Evolutionary conservation across 92 coral and sea anemone genomes (phyloP), one percentile per base, ranked within the genome.

Genomic region (Siderastrea radians): DNA sequence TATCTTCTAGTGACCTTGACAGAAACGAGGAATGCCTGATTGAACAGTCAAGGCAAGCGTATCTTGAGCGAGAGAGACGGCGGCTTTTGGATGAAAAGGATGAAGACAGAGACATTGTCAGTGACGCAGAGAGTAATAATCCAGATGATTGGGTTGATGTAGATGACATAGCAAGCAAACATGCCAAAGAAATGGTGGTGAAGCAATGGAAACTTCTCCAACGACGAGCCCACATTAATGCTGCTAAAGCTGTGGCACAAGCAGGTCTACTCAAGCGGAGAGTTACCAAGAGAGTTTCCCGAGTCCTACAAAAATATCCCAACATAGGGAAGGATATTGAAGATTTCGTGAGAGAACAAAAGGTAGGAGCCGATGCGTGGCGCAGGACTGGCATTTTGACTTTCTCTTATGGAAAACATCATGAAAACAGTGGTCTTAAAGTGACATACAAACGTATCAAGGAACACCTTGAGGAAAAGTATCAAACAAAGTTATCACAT

Each of bases 271-370:
- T 91, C 11, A 76, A 66, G 47, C 78, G 94, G 10, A 91, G 80
- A 77, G 49, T 74, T 44, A 57, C 94, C 51, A 86, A 86, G n/a
- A 94, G 87, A 85, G 93, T 89, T 12, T 81, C 90, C 9, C 80
- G 62, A n/a, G 84, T 87, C 74, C 44, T 91, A 7, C 26, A 60
- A 72, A 77, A 86, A 60, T 81, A 86, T 74, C 95, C 93, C 13
- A 89, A 78, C 46, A 91, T 94, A 47, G 95, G 97, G 6, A 61
- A 84, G n/a, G 86, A 86, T 55, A 92, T 94, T 44, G 97, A 94
- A 62, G 90, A 90, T 0, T 94, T 85, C 79, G 95, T 94, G 3
- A 77, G 16, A 4, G 74, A 83, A 58, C 62, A 69, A 5, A 83
- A 49, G 38, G 61, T 89, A 6, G 94, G 89, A 51, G 92, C 94